Evolutionary conservation across 2,888 invertebrate species (phyloP), one percentile per base, ranked within the genome.

Genomic region (Drosophila barbarae): DNA sequence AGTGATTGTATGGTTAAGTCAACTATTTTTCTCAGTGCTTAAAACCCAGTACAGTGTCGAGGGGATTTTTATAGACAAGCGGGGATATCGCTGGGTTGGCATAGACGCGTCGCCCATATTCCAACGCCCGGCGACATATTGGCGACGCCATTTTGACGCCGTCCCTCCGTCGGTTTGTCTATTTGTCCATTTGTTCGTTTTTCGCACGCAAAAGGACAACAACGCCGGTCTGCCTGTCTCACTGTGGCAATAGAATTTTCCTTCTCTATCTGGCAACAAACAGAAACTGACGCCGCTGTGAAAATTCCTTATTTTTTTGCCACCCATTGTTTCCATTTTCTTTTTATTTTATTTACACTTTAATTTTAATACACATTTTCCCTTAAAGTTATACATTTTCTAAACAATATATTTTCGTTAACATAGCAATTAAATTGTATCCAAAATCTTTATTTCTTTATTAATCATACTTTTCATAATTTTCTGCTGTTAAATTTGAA

Each of bases 101-200:
- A 58, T 60, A 67, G 74, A 70, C 65, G 72, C 46, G 59, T 69
- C 76, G 71, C 77, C 80, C 80, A 74, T 78, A 66, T 68, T 71
- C 73, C 72, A 68, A 63, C 64, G 56, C 42, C 66, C 76, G 87
- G 88, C 88, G 88, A 84, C 87, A 85, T 79, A 76, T 84, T 80
- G 85, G 78, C 79, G 88, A 83, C 88, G 87, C 87, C 87, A 86
- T 79, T 87, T 83, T 83, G 84, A 84, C 79, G 83, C 78, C 82
- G 83, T 54, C 71, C 73, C 72, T 74, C 68, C 46, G 46, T 49
- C 51, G 51, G 54, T 61, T 41, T 42, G 52, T 54, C 44, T 53
- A 18, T 35, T 26, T 58, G 57, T 46, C 34, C 51, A 26, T 58
- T 32, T 32, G 28, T 18, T 30, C 77, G 75, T 74, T 78, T 75